These are phyloP conservation scores for Chrysotoxum bicinctum DNA, from an alignment of 2,888 invertebrate genomes.

Conservation along the genomic window DNA sequence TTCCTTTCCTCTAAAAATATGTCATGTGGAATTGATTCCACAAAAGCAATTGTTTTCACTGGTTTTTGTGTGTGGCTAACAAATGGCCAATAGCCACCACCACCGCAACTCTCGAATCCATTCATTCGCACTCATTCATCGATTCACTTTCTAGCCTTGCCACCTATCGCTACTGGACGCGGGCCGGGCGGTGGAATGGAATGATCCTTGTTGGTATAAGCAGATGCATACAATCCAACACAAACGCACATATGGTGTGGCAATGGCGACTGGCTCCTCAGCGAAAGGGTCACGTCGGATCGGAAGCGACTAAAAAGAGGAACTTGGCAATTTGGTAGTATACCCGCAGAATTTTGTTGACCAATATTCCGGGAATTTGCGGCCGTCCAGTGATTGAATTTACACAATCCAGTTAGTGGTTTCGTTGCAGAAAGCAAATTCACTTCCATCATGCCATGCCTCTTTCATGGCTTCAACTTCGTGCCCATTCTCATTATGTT, in stretches of 20 bases:
- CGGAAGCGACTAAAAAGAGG: constrained; percentile 22
- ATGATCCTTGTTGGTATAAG: constrained; percentile 10
- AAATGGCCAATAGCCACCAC: constrained; percentile 43
- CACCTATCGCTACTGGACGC: constrained; percentile 12
- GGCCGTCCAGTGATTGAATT: constrained; percentile 70
- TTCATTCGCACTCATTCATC: constrained; percentile 67
- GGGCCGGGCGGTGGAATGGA: background rate
- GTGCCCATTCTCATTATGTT: constrained; percentile 42
- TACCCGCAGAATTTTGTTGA: constrained; percentile 67
- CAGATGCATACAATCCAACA: constrained; percentile 2
- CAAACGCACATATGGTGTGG: background rate
- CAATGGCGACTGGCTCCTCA: background rate
- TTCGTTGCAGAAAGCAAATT: constrained; percentile 63
- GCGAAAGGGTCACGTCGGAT: constrained; percentile 46
- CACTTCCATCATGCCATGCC: constrained; percentile 28
- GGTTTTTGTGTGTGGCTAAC: constrained; percentile 55
- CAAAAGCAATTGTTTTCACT: constrained; percentile 70
- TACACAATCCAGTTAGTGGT: constrained; percentile 73
- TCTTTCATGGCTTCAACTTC: background rate
- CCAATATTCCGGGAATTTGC: constrained; percentile 70
- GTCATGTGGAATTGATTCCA: constrained; percentile 57
- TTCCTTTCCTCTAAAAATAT: background rate
- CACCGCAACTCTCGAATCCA: constrained; percentile 35
- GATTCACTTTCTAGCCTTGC: constrained; percentile 67
- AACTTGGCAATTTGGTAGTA: constrained; percentile 52